Evolutionary conservation across 2,113 vertebrate genomes (phyloP), one percentile per base, ranked within the genome.

Genomic region (Amia ocellicauda): DNA sequence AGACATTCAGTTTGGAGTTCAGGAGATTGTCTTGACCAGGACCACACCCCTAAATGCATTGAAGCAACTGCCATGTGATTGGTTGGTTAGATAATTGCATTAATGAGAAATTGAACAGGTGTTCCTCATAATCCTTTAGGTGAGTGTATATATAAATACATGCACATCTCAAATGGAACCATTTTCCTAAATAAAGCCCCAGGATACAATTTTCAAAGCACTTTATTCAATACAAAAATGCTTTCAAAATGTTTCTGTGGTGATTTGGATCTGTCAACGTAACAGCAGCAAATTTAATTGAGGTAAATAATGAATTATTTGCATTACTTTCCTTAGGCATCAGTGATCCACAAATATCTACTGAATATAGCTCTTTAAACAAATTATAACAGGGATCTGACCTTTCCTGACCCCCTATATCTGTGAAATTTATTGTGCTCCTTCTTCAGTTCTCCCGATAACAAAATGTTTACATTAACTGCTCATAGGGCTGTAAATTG

Each of bases 371-470:
- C 74, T 85, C 81, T 83, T 91, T 67, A 90, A 91, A 92, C 83
- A 92, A 93, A 91, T 89, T 90, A 93, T 88, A 88, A 93, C 81
- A 86, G 87, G 80, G 78, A 83, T 86, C 74, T 72, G 78, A 88
- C 82, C 84, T 79, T 68, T 75, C 68, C 51, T 80, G 78, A 86
- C 77, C 84, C 78, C 73, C 74, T 72, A 67, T 79, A 75, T 76
- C 66, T 68, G 43, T 64, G 66, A 79, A 83, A 87, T 88, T 87
- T 88, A 87, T 83, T 75, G 69, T 62, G 60, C 53, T 62, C 69
- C 27, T 57, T 55, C 4, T 14, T 13, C 20, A 53, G 69, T 53
- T 64, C 69, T 78, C 62, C 50, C 63, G 76, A 83, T 85, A 84
- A 83, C 70, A 52, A 69, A 70, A 56, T 69, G 69, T 69, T 78